Evolutionary conservation across 2,888 invertebrate species (phyloP), one percentile per base, ranked within the genome.

Genomic region (Drosophila affinis): DNA sequence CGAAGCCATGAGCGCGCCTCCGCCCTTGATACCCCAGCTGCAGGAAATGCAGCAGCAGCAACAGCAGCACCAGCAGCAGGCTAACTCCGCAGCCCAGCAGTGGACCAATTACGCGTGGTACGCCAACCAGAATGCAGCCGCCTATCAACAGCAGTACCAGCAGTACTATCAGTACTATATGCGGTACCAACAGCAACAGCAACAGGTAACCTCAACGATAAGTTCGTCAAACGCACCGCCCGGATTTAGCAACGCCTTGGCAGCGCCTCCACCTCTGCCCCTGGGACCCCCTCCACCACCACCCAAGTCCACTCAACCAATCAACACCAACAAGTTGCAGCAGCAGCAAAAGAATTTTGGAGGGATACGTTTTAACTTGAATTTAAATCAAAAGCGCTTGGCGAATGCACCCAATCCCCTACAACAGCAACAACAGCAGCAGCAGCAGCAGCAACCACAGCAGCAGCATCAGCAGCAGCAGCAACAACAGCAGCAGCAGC

Each of bases 241-340:
- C 1, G 93, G 93, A 76, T 93, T 93, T 75, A 91, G 93, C 63
- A 93, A 92, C 78, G 93, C 91, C 0, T 75, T 90, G 53, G 78
- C 78, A 45, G 89, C 93, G 71, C 91, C 93, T n/a, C 94, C 94
- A 71, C 94, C 95, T 17, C 93, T 94, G 44, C 94, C 94, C 3
- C 17, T 58, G n/a, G 57, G 64, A 5, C 81, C 81, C 3, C 91
- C 93, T 39, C 92, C 93, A 49, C 90, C 92, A 29, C 85, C 74
- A 55, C 44, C 74, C 32, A 74, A 78, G 62, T 73, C 58, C 27
- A 73, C 62, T 52, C 75, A 73, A 44, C 62, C 59, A 9, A 3
- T 45, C 10, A 69, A 48, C 2, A 65, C 57, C 6, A 73, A 68
- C 34, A 65, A 75, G 9, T 62, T 74, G 9, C 59, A 72, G 17